Base-by-base conservation (phyloP, 2,888 invertebrate genomes). In the Hartigia nigra region DNA sequence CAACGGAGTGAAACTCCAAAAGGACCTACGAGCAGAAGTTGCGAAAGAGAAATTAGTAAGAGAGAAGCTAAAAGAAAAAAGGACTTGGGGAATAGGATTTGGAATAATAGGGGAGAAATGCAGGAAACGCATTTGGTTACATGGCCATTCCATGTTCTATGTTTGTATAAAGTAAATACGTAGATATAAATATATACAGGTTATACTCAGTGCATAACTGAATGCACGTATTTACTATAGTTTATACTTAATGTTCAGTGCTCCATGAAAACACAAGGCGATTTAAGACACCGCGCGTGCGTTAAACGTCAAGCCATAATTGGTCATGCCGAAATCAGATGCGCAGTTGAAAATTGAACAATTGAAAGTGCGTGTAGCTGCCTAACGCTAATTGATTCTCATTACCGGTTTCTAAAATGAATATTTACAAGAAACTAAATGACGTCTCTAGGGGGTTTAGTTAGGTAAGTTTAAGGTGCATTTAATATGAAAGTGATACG, bases 61-160 rank as follows among this genome's bases (percentile, higher is more conserved):
- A 34, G 34, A 34, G 34, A 34, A 34, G 34, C 34, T 34, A 34
- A 14, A 4, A 12, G 37, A 12, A 12, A 39, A 39, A 14, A 55
- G 23, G 0, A 23, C 9, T 55, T 14, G 23, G 23, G 23, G 55
- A 55, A 55, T 55, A 9, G 23, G 9, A 14, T 55, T 23, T 23
- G 55, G 23, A 55, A 23, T 9, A 55, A 9, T 2, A 23, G 9
- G 23, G 74, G 75, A 36, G 23, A 55, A 55, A 37, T 1, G 55
- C 12, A 37, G 0, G 32, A 39, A 31, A 75, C 39, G 31, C 35
- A 0, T 75, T 75, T 55, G 75, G 55, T 39, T 39, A 39, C 23
- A 1, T 31, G 39, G 55, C 55, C 31, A 75, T 75, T 75, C 75
- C 39, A 39, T 31, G 31, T 75, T 9, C 75, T 75, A 39, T 31